Conservation (phyloP, 2,888 invertebrate genomes). For the Saturnia japonica region DNA sequence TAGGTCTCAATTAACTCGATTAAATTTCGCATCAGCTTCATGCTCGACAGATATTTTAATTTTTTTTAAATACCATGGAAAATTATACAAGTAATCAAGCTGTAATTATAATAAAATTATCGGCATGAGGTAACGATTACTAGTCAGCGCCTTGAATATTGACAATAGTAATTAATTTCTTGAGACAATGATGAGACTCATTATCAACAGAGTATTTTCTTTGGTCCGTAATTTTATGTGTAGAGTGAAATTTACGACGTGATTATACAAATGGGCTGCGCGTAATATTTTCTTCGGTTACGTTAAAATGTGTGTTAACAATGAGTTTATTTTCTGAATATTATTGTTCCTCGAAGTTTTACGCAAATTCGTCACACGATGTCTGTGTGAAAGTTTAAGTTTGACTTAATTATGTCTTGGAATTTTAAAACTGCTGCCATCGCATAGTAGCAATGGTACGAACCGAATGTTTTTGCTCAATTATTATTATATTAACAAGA, state of each 20-base stretch:
- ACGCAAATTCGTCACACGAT: slow-evolving; percentile 60
- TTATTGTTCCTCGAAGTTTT: slow-evolving; percentile 51
- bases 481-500: slow-evolving; percentile 29
- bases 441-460: slow-evolving; percentile 39
- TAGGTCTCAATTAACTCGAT: slow-evolving; percentile 47
- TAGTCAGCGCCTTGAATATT: slow-evolving; percentile 62
- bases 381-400: slow-evolving; percentile 58
- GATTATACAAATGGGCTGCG: slow-evolving; percentile 26
- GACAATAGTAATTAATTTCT: slow-evolving; percentile 67
- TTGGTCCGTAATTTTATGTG: slow-evolving; percentile 30
- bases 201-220: slow-evolving; percentile 52
- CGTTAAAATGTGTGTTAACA: slow-evolving; percentile 41
- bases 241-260: slow-evolving; percentile 31
- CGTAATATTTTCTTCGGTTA: slow-evolving; percentile 29
- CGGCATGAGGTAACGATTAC: slow-evolving; percentile 55
- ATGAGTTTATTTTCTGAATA: slow-evolving; percentile 49
- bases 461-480: slow-evolving; percentile 42
- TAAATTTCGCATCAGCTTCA: slow-evolving; percentile 62
- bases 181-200: slow-evolving; percentile 60
- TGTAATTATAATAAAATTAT: slow-evolving; percentile 46
- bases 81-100: slow-evolving; percentile 38
- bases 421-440: slow-evolving; percentile 43
- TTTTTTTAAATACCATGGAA: slow-evolving; percentile 34
- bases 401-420: slow-evolving; percentile 47
- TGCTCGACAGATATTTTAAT: slow-evolving; percentile 28